Conservation (phyloP, 2,888 invertebrate species). For the Torymus aiolomorphi region DNA sequence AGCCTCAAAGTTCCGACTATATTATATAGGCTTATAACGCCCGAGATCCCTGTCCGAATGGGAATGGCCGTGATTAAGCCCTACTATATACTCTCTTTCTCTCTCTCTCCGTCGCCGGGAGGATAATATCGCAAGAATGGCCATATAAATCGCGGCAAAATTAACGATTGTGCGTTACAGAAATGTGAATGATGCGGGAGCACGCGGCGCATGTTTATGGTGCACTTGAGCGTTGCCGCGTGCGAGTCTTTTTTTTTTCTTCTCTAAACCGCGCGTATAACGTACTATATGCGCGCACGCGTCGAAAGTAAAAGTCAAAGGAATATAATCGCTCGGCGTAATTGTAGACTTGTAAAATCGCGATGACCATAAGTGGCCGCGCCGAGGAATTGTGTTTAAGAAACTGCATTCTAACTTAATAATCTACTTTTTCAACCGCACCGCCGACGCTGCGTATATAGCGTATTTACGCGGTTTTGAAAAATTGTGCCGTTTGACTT, state of each 20-base stretch:
- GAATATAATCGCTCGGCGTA: constrained; percentile 1
- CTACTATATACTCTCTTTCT: no score
- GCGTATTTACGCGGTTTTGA: no score
- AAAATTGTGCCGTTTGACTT: no score
- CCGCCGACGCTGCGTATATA: no score
- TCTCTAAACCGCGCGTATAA: not conserved
- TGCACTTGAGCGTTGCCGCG: constrained; percentile 15
- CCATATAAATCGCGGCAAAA: constrained; percentile 44
- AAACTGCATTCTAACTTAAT: constrained; percentile 1
- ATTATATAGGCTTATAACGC: no score
- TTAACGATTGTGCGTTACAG: constrained; percentile 54
- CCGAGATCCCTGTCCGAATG: not conserved
- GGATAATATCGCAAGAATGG: constrained; percentile 2
- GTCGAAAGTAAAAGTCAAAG: constrained; percentile 27
- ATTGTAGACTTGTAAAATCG: constrained; percentile 6
- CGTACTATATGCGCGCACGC: not conserved
- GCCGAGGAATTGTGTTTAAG: constrained; percentile 11
- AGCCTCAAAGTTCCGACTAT: no score
- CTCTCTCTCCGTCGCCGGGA: no score
- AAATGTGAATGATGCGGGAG: constrained; percentile 17
- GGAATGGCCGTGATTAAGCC: constrained; percentile 2
- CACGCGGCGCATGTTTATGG: constrained; percentile 18
- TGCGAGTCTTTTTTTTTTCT: not conserved
- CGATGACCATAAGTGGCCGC: not conserved
- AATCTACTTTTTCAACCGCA: not conserved